phyloP scores from a whole-genome alignment of 1,140 invertebrate species.

The Drosophila grimshawi region DNA sequence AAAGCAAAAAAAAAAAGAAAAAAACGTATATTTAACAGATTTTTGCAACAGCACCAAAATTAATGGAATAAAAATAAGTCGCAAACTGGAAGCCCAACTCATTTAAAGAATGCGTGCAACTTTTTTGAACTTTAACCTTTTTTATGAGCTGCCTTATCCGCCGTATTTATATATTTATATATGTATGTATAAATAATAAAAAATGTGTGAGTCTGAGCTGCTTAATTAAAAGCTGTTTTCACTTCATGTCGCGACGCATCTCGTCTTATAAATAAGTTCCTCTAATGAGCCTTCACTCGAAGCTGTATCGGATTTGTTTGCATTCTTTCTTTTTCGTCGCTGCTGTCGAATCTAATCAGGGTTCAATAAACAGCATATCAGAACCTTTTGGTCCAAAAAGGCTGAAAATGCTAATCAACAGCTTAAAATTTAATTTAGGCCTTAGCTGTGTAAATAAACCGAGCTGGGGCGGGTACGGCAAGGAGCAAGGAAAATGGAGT shows the following conservation, averaged over 20 bases:
- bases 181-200: not conserved
- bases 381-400: conserved; percentile 17
- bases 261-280: conserved; percentile 29
- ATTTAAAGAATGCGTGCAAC: conserved; percentile 63
- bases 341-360: conserved; percentile 66
- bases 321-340: conserved; percentile 35
- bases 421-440: conserved; percentile 81
- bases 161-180: not conserved
- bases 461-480: not conserved
- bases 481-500: not conserved
- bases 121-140: conserved; percentile 74
- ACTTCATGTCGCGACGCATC: conserved; percentile 1
- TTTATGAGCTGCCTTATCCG: conserved; percentile 45
- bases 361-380: conserved; percentile 71
- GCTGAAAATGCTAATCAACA: conserved; percentile 79
- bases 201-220: conserved; percentile 19
- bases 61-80: conserved; percentile 40
- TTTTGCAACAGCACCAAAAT: conserved; percentile 46
- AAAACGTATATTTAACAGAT: conserved; percentile 62
- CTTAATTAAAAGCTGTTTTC: conserved; percentile 74
- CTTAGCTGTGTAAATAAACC: conserved; percentile 72
- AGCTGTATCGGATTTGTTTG: conserved; percentile 41
- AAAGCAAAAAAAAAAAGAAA: conserved; percentile 27
- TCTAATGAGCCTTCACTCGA: conserved; percentile 70
- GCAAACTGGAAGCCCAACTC: conserved; percentile 56